These are phyloP conservation scores for Cryptoprocta ferox DNA, from an alignment of 2,797 vertebrate species.

Conservation along the genomic window DNA sequence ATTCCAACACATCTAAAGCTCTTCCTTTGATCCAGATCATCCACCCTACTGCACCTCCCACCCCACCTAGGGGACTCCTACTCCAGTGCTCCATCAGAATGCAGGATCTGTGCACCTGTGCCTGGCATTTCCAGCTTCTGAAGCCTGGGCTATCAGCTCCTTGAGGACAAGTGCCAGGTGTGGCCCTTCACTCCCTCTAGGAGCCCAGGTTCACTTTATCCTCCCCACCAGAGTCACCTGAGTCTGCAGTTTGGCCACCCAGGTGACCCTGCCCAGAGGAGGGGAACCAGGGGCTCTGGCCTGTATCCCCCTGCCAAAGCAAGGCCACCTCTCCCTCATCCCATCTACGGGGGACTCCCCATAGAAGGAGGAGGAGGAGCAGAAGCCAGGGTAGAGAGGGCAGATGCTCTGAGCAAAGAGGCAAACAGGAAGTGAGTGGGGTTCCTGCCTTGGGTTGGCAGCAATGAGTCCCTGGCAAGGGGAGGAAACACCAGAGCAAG, in stretches of 20 bases:
- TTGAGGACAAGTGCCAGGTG: neutral
- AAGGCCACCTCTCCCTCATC: neutral
- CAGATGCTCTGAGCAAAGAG: neutral
- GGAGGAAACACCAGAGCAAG: neutral
- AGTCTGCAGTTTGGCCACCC: neutral
- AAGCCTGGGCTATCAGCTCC: neutral
- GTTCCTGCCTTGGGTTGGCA: neutral
- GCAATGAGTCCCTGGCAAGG: neutral
- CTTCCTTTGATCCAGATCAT: neutral
- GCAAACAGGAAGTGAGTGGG: neutral
- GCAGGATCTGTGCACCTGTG: neutral
- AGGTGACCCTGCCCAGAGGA: neutral
- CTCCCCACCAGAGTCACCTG: neutral
- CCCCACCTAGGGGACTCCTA: neutral
- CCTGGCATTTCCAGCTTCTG: neutral
- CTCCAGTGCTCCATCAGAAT: neutral
- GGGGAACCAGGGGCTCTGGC: neutral
- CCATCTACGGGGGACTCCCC: neutral
- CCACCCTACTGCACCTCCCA: neutral
- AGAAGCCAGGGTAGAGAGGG: too few species aligned
- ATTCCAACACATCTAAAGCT: neutral
- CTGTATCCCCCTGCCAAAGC: neutral
- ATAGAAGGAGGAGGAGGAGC: neutral
- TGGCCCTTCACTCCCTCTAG: neutral
- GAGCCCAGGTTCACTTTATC: neutral